These are phyloP conservation scores for Drosophila fuyamai DNA, from an alignment of 1,140 invertebrate species.

Conservation along the genomic window DNA sequence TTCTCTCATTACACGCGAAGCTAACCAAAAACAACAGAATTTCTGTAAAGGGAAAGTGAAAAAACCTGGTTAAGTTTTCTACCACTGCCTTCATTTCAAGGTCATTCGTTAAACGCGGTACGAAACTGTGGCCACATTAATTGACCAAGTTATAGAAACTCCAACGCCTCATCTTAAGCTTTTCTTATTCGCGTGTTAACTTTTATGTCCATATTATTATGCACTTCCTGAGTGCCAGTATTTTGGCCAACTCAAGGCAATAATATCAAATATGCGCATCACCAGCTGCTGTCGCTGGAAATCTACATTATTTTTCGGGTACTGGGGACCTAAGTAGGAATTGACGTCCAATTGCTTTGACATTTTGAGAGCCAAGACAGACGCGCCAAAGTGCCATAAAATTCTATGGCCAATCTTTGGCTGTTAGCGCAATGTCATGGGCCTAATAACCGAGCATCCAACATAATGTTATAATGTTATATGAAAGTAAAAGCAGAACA, in stretches of 20 bases:
- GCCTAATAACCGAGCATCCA: constrained; percentile 51
- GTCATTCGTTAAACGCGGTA: constrained; percentile 33
- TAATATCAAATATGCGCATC: constrained; percentile 80
- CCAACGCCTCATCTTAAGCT: constrained; percentile 21
- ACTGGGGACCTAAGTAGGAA: constrained; percentile 65
- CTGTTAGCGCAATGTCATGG: constrained; percentile 70
- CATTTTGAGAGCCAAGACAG: constrained; percentile 45
- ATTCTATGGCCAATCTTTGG: constrained; percentile 77
- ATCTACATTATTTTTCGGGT: constrained; percentile 53
- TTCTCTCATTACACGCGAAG: constrained; percentile 57
- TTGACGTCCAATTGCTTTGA: constrained; percentile 76
- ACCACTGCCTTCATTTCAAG: constrained; percentile 13
- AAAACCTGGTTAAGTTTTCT: constrained; percentile 21
- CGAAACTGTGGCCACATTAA: constrained; percentile 34
- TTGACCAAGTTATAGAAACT: constrained; percentile 44
- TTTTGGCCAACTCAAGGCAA: constrained; percentile 24
- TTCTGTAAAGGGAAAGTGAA: constrained; percentile 12
- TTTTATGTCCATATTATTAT: constrained; percentile 52
- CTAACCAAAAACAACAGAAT: constrained; percentile 15
- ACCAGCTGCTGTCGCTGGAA: constrained; percentile 67
- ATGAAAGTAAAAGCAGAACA: not conserved
- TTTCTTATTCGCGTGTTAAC: constrained; percentile 70
- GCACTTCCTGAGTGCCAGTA: not conserved
- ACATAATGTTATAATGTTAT: constrained; percentile 45
- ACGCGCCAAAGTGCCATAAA: constrained; percentile 69